These are phyloP conservation scores for Talpa occidentalis DNA, from an alignment of 2,113 vertebrate genomes.

Conservation along the genomic window DNA sequence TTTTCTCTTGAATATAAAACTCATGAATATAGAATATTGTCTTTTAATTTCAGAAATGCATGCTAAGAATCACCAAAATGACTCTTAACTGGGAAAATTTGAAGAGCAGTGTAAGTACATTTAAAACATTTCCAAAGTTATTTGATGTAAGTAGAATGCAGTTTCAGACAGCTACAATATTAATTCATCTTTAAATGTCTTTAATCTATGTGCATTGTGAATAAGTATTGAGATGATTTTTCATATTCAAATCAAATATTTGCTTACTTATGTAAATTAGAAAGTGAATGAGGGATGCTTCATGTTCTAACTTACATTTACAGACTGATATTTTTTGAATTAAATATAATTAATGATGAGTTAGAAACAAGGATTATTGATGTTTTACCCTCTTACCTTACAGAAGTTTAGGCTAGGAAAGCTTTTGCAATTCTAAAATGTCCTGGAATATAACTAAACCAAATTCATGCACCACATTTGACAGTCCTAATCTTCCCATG, in stretches of 20 bases:
- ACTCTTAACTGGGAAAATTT: not conserved
- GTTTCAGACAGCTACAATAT: not conserved
- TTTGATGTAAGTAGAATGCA: not conserved
- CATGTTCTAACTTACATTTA: conserved; percentile 32
- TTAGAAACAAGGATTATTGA: conserved; percentile 52
- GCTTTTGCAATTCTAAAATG: conserved; percentile 68
- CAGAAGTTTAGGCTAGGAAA: conserved; percentile 61
- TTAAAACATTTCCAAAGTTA: conserved; percentile 43
- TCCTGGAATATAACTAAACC: conserved; percentile 45
- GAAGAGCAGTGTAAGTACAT: not conserved
- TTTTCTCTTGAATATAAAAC: conserved; percentile 21
- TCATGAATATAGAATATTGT: not conserved
- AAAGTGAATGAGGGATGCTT: not conserved
- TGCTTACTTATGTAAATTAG: not conserved
- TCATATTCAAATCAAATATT: conserved; percentile 29
- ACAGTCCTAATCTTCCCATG: conserved; percentile 75
- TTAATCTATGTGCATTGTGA: not conserved
- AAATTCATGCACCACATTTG: conserved; percentile 70
- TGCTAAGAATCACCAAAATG: not conserved
- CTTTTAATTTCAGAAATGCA: not conserved
- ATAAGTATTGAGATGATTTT: conserved; percentile 27
- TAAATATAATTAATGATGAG: conserved; percentile 56
- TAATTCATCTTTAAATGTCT: not conserved
- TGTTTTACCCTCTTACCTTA: conserved; percentile 61
- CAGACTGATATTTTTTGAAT: not conserved